Base-by-base conservation (phyloP, 2,888 invertebrate genomes). In the Lithophane socia region DNA sequence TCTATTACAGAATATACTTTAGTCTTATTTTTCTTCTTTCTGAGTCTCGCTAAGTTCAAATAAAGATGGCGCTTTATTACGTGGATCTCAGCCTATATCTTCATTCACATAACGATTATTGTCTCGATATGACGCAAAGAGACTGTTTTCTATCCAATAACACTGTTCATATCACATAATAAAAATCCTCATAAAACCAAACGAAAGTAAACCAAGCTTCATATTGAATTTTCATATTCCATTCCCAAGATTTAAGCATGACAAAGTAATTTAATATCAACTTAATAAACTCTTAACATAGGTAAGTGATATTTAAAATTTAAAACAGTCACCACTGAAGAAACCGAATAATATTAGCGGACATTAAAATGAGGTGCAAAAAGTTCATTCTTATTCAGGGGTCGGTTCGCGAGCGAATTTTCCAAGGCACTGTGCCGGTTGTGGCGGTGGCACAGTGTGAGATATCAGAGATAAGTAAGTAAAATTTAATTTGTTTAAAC, bases 351-450 rank as follows among this genome's bases (percentile, higher is more conserved):
- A 91, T 90, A 87, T 89, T 86, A 87, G 80, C 82, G 69, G 67
- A 73, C 85, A 83, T 88, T 89, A 90, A 89, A 90, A 87, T 87
- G 84, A 89, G 89, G 89, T 90, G 90, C 90, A 94, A 94, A 94
- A 94, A 94, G 91, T 93, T 93, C 91, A 93, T 94, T 94, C 89
- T 90, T 91, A 94, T 94, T 94, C 94, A 93, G 88, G 88, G 89
- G 91, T 84, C 83, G 91, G 89, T 56, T 61, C 24, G 61, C 60
- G 87, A 83, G 91, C 86, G 90, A 93, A 92, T 92, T 92, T 91
- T 92, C 91, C 91, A 89, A 90, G 88, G 79, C 81, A 73, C 75
- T 75, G 64, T 87, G 81, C 81, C 61, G 70, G 72, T 37, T 75
- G 47, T 58, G 78, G 9, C 70, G 37, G 44, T 42, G 52, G 9